phyloP scores from a whole-genome alignment of 2,797 vertebrate species.

The Knipowitschia caucasica region DNA sequence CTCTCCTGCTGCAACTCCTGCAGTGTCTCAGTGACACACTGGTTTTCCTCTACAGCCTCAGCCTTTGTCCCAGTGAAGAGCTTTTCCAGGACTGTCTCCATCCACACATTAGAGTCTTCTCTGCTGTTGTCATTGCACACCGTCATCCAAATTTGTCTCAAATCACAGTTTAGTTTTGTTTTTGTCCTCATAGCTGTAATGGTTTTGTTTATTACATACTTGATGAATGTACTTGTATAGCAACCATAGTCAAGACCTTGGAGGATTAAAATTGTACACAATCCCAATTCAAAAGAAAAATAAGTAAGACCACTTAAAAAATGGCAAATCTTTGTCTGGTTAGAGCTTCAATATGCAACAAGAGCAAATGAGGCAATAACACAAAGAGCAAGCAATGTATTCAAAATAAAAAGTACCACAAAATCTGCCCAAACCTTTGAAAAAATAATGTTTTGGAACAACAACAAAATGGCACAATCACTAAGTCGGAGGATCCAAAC shows the following conservation, averaged over 20 bases:
- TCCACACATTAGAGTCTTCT: conserved; percentile 2
- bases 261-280: not conserved
- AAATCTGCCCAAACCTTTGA: too few relatives aligned
- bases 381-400: too few relatives aligned
- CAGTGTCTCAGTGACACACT: conserved; percentile 43
- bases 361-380: too few relatives aligned
- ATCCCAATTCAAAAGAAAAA: too few relatives aligned
- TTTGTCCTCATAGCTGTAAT: not conserved
- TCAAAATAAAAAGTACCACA: too few relatives aligned
- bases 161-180: not conserved
- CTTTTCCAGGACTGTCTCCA: conserved; percentile 30
- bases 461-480: too few relatives aligned
- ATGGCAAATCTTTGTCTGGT: too few relatives aligned
- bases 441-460: too few relatives aligned
- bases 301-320: too few relatives aligned
- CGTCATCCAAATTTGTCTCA: not conserved
- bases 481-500: too few relatives aligned
- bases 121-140: conserved; percentile 5
- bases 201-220: not conserved
- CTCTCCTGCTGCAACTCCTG: conserved; percentile 56
- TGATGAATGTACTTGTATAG: not conserved
- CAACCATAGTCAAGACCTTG: not conserved
- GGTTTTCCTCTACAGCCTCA: conserved; percentile 50
- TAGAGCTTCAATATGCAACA: too few relatives aligned
- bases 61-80: conserved; percentile 51